These are phyloP conservation scores for Cryptotis parvus DNA, from an alignment of 2,113 vertebrate species.

Conservation along the genomic window DNA sequence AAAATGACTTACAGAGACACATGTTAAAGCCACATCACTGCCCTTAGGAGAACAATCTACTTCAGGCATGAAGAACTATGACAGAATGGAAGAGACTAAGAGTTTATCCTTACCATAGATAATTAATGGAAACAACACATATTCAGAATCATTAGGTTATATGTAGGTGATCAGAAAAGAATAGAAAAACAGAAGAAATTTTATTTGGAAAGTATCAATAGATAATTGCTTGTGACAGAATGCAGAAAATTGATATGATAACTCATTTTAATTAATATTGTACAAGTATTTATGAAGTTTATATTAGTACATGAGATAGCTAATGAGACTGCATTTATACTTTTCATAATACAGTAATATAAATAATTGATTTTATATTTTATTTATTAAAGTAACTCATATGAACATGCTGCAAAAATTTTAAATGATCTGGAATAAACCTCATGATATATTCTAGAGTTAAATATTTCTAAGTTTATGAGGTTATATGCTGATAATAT, in stretches of 20 bases:
- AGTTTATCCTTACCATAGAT: not conserved
- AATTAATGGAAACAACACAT: not conserved
- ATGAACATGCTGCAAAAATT: not conserved
- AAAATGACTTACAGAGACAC: not conserved
- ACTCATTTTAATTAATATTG: too few species aligned
- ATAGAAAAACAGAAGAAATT: not conserved
- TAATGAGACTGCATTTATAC: not conserved
- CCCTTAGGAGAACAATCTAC: not conserved
- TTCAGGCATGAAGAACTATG: not conserved
- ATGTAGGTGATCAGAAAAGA: not conserved
- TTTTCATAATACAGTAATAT: constrained; percentile 25
- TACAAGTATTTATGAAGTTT: too few species aligned
- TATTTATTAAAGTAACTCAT: constrained; percentile 15
- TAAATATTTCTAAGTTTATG: not conserved
- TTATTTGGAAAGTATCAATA: not conserved
- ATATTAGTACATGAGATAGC: too few species aligned
- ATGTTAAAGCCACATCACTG: not conserved
- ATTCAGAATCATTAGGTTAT: not conserved
- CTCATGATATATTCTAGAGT: not conserved
- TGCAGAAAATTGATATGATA: not conserved
- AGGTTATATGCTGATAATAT: not conserved
- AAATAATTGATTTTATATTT: not conserved
- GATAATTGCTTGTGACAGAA: not conserved
- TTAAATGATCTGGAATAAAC: constrained; percentile 21
- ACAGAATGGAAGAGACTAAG: not conserved